phyloP scores from a whole-genome alignment of 2,888 invertebrate species.

The Chrysotoxum bicinctum region DNA sequence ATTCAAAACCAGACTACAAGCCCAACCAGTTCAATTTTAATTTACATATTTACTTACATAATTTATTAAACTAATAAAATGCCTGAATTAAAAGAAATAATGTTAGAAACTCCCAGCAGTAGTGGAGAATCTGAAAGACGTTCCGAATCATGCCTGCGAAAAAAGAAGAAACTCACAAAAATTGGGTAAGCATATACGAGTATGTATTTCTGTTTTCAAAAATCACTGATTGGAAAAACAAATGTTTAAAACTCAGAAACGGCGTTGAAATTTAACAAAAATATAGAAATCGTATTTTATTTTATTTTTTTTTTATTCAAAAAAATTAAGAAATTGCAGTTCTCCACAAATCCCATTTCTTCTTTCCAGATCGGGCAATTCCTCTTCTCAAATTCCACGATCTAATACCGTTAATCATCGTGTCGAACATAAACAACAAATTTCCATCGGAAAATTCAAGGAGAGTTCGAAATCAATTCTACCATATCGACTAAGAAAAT shows the following conservation, averaged over 20 bases:
- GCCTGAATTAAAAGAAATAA: slow-evolving; percentile 24
- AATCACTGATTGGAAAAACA: slow-evolving; percentile 8
- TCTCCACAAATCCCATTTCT: neutral
- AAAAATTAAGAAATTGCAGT: slow-evolving; percentile 31
- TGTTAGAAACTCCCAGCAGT: slow-evolving; percentile 46
- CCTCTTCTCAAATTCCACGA: slow-evolving; percentile 55
- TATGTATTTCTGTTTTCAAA: neutral
- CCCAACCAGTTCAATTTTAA: slow-evolving; percentile 10
- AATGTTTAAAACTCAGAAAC: neutral
- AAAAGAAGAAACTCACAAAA: slow-evolving; percentile 36
- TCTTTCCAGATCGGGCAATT: slow-evolving; percentile 17
- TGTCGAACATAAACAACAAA: neutral
- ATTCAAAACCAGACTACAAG: neutral
- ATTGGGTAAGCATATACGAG: slow-evolving; percentile 8
- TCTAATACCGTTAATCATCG: slow-evolving; percentile 45
- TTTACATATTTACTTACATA: slow-evolving; percentile 51
- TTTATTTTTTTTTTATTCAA: neutral
- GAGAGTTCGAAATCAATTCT: slow-evolving; percentile 6
- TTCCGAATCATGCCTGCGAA: slow-evolving; percentile 30
- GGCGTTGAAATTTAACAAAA: neutral
- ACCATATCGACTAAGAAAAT: slow-evolving; percentile 75
- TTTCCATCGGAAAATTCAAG: slow-evolving; percentile 23
- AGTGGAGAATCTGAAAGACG: slow-evolving; percentile 55
- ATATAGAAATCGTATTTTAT: neutral
- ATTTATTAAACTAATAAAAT: neutral